Base-by-base conservation (phyloP, 1,140 invertebrate species). In the Diachasma alloeum region DNA sequence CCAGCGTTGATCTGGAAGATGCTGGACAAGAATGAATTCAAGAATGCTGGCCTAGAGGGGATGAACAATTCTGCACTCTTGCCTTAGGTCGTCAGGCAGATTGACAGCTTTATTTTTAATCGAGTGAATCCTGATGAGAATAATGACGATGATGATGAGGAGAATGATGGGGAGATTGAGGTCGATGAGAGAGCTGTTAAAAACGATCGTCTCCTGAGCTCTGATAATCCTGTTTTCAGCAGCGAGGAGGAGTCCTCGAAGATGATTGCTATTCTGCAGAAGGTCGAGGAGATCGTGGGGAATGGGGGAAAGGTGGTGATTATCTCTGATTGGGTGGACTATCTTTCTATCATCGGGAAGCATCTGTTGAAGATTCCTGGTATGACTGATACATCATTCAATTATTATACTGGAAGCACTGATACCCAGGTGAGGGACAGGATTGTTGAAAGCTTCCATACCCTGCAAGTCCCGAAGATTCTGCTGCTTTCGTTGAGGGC, bases 401-500 rank as follows among this genome's bases (percentile, higher is more conserved):
- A 31, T 3, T 31, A 3, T 31, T 92, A 97, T 8, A 93, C 92
- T 79, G 96, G 96, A 0, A 82, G n/a, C n/a, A n/a, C n/a, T n/a
- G n/a, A 79, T 71, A 90, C 95, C 76, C 87, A 91, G 0, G 91
- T 95, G 76, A 89, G 94, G 24, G 89, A 92, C 63, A 89, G 96
- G 96, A 91, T 96, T 80, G 92, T 97, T 0, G 90, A 93, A 24
- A 89, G 93, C 42, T 95, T 97, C 81, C 97, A 97, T 83, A 87
- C 79, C 82, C 84, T 2, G 83, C 84, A 6, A 42, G 81, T 44
- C 75, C 81, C 8, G 31, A 83, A 93, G 90, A 90, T 97, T 42
- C 91, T 98, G 81, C 87, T 98, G 31, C 88, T 98, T 0, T 98
- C 97, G 0, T 88, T 98, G 68, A 94, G 93, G 63, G 96, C 97